Evolutionary conservation across 2,888 invertebrate species (phyloP).

Genomic region (Dendrolimus houi): DNA sequence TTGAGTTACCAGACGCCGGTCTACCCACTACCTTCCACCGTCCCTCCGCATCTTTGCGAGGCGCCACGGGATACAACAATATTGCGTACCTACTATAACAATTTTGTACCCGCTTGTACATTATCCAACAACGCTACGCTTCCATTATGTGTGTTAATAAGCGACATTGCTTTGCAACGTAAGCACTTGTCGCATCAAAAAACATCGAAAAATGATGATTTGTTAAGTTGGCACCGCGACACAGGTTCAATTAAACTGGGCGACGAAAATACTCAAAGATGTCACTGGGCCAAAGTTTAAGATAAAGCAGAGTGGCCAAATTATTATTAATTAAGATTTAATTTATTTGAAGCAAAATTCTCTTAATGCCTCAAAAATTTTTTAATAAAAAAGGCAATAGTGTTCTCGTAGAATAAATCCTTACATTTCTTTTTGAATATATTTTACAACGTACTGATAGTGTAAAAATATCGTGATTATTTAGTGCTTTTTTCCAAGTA

Average conservation of each 20-base stretch:
- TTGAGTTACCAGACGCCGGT: too few relatives aligned
- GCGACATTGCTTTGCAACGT: slow-evolving; percentile 49
- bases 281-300: slow-evolving; percentile 21
- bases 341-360: too few relatives aligned
- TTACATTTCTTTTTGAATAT: too few relatives aligned
- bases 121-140: slow-evolving; percentile 49
- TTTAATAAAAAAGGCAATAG: too few relatives aligned
- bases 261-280: slow-evolving; percentile 47
- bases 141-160: slow-evolving; percentile 64
- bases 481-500: too few relatives aligned
- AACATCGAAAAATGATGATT: slow-evolving; percentile 66
- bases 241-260: slow-evolving; percentile 59
- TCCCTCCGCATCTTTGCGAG: too few relatives aligned
- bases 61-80: neutral
- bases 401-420: too few relatives aligned
- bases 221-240: slow-evolving; percentile 49
- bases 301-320: neutral
- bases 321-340: slow-evolving; percentile 2
- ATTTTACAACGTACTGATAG: too few relatives aligned
- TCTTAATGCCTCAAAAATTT: too few relatives aligned
- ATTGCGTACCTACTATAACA: neutral
- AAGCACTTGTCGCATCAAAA: slow-evolving; percentile 10
- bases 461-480: too few relatives aligned
- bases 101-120: slow-evolving; percentile 23
- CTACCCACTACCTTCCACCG: too few relatives aligned